Evolutionary conservation across 1,140 invertebrate genomes (phyloP), one percentile per base, ranked within the genome.

Genomic region (Pseudomyrmex concolor): DNA sequence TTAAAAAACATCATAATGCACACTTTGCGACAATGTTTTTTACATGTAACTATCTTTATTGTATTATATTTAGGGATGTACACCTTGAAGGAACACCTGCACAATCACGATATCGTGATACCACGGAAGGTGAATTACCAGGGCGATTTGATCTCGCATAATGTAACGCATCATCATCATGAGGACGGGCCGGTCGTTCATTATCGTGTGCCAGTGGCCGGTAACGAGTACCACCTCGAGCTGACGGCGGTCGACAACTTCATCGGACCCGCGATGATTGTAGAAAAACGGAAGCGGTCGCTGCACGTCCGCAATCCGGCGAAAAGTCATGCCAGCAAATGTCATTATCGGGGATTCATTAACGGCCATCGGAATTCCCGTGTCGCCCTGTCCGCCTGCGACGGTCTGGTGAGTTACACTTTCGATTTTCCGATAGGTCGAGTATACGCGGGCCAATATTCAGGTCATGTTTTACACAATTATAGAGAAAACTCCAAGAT

Each of bases 371-470:
- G 93, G 1, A 90, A 95, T 70, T 97, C 97, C 22, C 95, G 93
- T 64, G 96, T 97, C 51, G 97, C 97, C 50, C 91, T 98, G 34
- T 97, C 97, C 13, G 95, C 97, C 5, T 98, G 97, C 92, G 95
- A 97, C 90, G 97, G 97, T 91, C 93, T 98, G 95, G 97, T 98
- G 94, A 97, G 97, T 95, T 71, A 72, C 62, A 59, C 22, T 57
- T 74, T 64, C 15, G 25, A 55, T 45, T 74, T 34, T 80, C 55
- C 66, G 12, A 80, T 64, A 64, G 73, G 55, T 70, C 54, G 19
- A 43, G 19, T 73, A 48, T 66, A 19, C 17, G 13, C 34, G 10
- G n/a, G 2, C 13, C 0, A 7, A 59, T 57, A 45, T 43, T 13
- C n/a, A 45, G 13, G 4, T 50, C 66, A 25, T 17, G 9, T 50